Conservation (phyloP, 37 sponge, comb jelly and placozoan genomes). For the Oopsacas minuta region DNA sequence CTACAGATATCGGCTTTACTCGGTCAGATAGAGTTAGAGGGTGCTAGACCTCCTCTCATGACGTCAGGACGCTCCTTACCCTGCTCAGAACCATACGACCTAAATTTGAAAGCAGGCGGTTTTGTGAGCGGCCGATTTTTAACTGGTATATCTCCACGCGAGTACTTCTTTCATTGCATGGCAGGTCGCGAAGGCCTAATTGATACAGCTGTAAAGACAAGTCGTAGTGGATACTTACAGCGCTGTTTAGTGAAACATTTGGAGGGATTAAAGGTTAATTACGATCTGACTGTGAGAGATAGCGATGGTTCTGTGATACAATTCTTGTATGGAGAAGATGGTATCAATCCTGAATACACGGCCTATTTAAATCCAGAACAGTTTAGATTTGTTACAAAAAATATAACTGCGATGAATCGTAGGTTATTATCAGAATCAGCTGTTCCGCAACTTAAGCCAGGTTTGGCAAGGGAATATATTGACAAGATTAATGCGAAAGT, state of each 20-base stretch:
- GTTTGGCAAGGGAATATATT: not conserved
- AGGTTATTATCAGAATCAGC: not conserved
- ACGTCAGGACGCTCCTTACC: slow-evolving; percentile 82
- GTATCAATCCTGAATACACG: slow-evolving; percentile 63
- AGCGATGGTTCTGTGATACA: slow-evolving; percentile 91
- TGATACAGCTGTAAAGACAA: slow-evolving; percentile 98
- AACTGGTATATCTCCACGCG: slow-evolving; percentile 91
- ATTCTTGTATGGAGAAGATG: slow-evolving; percentile 93
- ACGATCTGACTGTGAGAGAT: slow-evolving; percentile 91
- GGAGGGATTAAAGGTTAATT: slow-evolving; percentile 67
- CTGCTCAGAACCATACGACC: slow-evolving; percentile 74
- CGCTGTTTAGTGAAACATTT: slow-evolving; percentile 92
- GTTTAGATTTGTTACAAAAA: slow-evolving; percentile 55
- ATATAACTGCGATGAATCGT: slow-evolving; percentile 18
- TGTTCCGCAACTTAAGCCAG: not conserved
- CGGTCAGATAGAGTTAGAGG: slow-evolving; percentile 98
- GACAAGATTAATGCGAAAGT: not conserved
- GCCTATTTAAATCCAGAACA: slow-evolving; percentile 41
- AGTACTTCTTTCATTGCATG: slow-evolving; percentile 96
- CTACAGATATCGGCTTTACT: slow-evolving; percentile 94
- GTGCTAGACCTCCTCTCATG: slow-evolving; percentile 91
- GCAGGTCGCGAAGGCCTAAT: slow-evolving; percentile 97
- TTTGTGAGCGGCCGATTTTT: slow-evolving; percentile 82
- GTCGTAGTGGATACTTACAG: slow-evolving; percentile 96
- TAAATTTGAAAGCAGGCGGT: slow-evolving; percentile 72